These are phyloP conservation scores for Trachurus trachurus DNA, from an alignment of 2,797 vertebrate genomes.

Conservation along the genomic window DNA sequence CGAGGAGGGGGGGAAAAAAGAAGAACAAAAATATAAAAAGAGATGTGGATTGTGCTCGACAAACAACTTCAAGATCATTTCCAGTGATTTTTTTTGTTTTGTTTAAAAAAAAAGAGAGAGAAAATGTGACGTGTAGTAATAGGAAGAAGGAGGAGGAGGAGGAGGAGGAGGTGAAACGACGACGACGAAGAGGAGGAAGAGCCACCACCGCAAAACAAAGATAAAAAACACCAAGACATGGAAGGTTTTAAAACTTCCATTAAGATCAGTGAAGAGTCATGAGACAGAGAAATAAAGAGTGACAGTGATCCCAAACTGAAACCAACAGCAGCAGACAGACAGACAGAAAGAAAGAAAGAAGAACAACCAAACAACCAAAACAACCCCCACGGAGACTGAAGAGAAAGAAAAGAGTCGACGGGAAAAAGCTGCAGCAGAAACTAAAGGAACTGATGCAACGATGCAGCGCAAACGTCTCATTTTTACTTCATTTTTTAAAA, in stretches of 20 bases:
- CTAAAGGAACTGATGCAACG: background rate
- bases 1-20: slow-evolving; percentile 74
- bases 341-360: too few relatives aligned
- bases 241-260: slow-evolving; percentile 41
- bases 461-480: background rate
- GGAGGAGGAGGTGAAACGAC: slow-evolving; percentile 45
- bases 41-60: slow-evolving; percentile 74
- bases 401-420: background rate
- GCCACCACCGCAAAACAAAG: slow-evolving; percentile 48
- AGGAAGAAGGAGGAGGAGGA: background rate
- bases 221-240: slow-evolving; percentile 7
- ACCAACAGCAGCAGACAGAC: slow-evolving; percentile 35
- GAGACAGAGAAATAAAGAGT: slow-evolving; percentile 34
- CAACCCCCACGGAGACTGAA: too few relatives aligned
- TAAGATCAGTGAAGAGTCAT: slow-evolving; percentile 30
- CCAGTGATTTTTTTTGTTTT: slow-evolving; percentile 50
- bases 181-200: slow-evolving; percentile 15
- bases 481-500: too few relatives aligned
- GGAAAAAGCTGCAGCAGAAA: background rate
- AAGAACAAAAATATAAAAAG: slow-evolving; percentile 38
- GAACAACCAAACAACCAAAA: background rate
- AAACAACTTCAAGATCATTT: slow-evolving; percentile 80
- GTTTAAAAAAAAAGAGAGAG: slow-evolving; percentile 26
- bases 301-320: slow-evolving; percentile 28
- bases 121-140: slow-evolving; percentile 18